These are phyloP conservation scores for Jacana jacana DNA, from an alignment of 2,113 vertebrate species.

Conservation along the genomic window DNA sequence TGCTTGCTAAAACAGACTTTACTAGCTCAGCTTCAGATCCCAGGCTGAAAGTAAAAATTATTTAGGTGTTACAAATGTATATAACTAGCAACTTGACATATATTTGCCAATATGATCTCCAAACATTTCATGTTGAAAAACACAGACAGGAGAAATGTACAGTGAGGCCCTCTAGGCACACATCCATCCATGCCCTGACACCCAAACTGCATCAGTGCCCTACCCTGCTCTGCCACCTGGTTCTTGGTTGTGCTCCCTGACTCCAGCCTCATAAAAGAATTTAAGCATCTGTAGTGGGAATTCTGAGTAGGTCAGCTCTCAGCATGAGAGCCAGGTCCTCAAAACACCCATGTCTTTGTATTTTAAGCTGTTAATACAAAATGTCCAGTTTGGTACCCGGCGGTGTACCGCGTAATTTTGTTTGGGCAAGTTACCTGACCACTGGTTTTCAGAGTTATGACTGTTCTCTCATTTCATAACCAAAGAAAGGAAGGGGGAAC, in stretches of 20 bases:
- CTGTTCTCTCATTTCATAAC: not conserved
- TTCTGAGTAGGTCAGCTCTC: not conserved
- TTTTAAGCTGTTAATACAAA: not conserved
- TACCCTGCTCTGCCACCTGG: not conserved
- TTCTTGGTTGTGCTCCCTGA: not conserved
- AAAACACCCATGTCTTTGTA: not conserved
- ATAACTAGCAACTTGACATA: not conserved
- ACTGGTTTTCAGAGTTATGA: not conserved
- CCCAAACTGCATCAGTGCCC: not conserved
- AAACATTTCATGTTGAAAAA: not conserved
- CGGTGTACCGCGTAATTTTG: not conserved
- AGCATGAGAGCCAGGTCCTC: not conserved
- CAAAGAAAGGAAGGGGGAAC: not conserved
- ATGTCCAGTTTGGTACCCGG: not conserved
- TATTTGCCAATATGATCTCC: not conserved
- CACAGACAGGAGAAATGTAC: not conserved
- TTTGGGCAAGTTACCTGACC: not conserved
- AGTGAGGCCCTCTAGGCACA: not conserved
- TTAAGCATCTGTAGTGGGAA: rapidly evolving
- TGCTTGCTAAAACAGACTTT: not conserved
- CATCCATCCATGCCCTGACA: rapidly evolving
- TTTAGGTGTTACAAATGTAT: not conserved
- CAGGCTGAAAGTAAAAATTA: not conserved
- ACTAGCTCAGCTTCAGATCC: not conserved
- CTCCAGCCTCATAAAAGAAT: not conserved